Evolutionary conservation across 2,888 invertebrate genomes (phyloP).

Genomic region (Lapara coniferarum): DNA sequence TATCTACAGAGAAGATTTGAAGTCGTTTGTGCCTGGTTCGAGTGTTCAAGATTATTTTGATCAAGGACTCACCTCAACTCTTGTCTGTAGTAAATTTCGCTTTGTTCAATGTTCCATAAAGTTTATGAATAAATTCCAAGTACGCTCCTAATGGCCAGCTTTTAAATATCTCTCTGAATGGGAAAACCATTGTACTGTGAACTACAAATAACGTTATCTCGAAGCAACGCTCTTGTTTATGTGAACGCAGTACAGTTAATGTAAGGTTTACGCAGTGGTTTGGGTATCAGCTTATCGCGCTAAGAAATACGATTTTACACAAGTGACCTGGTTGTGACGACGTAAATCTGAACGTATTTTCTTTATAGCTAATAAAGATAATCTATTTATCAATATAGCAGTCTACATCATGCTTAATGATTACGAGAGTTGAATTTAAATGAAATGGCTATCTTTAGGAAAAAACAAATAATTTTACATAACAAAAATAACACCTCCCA

Average conservation of each 20-base stretch:
- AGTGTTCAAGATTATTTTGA: conserved; percentile 44
- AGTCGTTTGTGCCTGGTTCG: conserved; percentile 49
- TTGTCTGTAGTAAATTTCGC: conserved; percentile 37
- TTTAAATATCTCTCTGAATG: conserved; percentile 21
- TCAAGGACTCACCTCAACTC: conserved; percentile 40
- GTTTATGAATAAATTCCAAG: conserved; percentile 30
- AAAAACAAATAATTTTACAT: not conserved
- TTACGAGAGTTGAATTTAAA: too few species aligned
- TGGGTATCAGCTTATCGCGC: not conserved
- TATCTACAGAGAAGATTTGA: conserved; percentile 50
- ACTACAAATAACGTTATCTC: conserved; percentile 16
- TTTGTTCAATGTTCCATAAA: conserved; percentile 41
- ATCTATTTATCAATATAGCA: not conserved
- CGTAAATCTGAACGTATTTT: not conserved
- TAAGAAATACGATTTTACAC: conserved; percentile 2
- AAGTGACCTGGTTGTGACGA: not conserved
- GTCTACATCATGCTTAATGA: too few species aligned
- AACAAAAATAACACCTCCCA: not conserved
- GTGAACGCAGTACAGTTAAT: conserved; percentile 7
- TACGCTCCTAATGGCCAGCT: conserved; percentile 21
- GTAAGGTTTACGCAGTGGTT: conserved; percentile 6
- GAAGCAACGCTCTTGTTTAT: conserved; percentile 13
- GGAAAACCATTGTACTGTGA: conserved; percentile 23
- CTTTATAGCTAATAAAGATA: not conserved
- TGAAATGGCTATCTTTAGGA: not conserved